Percentiles rank a stretch among this genome's conserved stretches.
Conservation (phyloP, 2,888 invertebrate genomes). For the Incurvaria masculella region DNA sequence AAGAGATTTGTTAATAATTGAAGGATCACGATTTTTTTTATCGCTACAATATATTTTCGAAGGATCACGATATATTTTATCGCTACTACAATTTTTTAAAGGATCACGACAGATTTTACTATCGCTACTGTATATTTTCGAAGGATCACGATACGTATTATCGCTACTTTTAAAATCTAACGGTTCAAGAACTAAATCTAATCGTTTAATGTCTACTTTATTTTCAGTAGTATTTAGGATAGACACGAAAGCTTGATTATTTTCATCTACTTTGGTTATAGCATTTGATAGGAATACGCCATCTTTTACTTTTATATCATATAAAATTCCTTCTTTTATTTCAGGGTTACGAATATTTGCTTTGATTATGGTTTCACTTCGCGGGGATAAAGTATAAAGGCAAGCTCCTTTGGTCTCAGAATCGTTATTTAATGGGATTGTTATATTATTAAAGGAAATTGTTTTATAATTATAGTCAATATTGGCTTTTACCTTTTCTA, state of each 20-base stretch:
- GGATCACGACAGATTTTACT: no score
- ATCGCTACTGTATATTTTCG: no score
- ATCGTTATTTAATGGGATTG: background rate
- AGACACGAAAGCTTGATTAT: slow-evolving; percentile 11
- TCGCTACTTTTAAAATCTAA: slow-evolving; percentile 3
- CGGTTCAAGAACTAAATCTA: slow-evolving; percentile 12
- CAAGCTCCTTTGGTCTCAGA: background rate
- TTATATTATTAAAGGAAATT: background rate
- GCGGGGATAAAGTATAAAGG: slow-evolving; percentile 7
- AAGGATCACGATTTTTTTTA: no score
- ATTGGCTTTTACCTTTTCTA: background rate
- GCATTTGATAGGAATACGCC: slow-evolving; percentile 14
- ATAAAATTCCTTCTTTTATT: slow-evolving; percentile 13
- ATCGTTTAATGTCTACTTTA: slow-evolving; percentile 11
- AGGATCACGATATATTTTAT: no score
- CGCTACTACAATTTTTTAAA: no score
- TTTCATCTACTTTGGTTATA: slow-evolving; percentile 10
- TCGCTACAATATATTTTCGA: no score
- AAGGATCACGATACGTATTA: no score
- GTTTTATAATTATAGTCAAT: background rate
- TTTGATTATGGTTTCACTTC: slow-evolving; percentile 13
- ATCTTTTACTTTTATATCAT: slow-evolving; percentile 9
- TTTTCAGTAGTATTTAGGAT: slow-evolving; percentile 13
- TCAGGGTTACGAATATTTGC: slow-evolving; percentile 14
- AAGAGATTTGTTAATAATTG: background rate